Base-by-base conservation (phyloP, 2,113 vertebrate species). In the Hippocampus guttulatus region DNA sequence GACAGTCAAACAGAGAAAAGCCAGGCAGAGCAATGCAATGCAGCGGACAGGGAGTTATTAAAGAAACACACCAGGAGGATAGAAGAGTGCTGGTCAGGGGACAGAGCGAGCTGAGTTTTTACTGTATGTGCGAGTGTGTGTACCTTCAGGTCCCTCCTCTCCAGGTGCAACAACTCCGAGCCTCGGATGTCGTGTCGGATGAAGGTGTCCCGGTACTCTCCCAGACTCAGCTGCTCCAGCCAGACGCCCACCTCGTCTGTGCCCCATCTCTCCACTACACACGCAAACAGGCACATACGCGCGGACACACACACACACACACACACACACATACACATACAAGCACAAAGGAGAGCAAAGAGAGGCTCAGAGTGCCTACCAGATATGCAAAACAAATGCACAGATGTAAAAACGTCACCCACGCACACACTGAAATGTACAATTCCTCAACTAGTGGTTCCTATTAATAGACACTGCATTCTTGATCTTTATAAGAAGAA, bases 111-210 rank as follows among this genome's bases (percentile, higher is more conserved):
- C 6, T 21, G 25, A 16, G 43, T 33, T 16, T 16, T 12, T 47
- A 27, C 25, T 27, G 25, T 2, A 8, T 49, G 49, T 63, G 73
- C 41, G 70, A 68, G 93, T 79, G 80, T 75, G 90, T 93, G 91
- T 96, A 99, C 97, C 97, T 98, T 98, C 87, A 99, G 96, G 91
- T 98, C 97, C 91, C 95, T 93, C 93, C 97, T 96, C 92, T 98
- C 97, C 94, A 98, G 95, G 75, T 98, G 96, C 89, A 99, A 95
- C 90, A 98, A 95, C 93, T 99, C 97, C 80, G 96, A 95, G 92
- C 97, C 97, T 88, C 95, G 94, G 94, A 99, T 96, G 95, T 99
- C 97, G 92, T 98, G 96, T 75, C 96, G 95, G 90, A 91, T 94
- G 96, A 98, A 98, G 92, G 91, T 95, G 91, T 98, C 97, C 93